Evolutionary conservation across 2,113 vertebrate genomes (phyloP).

Genomic region (Oreotragus oreotragus): DNA sequence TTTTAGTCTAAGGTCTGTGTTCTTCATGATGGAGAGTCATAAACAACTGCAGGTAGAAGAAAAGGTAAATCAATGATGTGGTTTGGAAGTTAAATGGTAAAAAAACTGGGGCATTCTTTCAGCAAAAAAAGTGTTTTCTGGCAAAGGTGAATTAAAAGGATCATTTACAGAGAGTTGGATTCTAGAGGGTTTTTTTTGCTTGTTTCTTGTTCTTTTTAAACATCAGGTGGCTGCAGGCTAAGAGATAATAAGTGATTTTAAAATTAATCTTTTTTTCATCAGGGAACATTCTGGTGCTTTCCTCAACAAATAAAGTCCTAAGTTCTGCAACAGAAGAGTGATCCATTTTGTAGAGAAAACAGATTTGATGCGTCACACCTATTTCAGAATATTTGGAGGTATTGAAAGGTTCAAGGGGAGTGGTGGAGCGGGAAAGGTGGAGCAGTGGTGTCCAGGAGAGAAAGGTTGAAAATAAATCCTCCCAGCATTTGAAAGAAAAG

Average conservation of each 20-base stretch:
- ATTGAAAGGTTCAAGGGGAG: not conserved
- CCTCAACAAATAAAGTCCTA: not conserved
- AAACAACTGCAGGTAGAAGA: not conserved
- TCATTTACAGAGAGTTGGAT: not conserved
- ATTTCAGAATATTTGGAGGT: not conserved
- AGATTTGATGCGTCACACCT: not conserved
- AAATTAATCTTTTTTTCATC: not conserved
- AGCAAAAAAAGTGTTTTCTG: not conserved
- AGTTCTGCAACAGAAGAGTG: not conserved
- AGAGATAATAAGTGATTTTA: constrained; percentile 3
- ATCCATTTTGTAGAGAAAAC: not conserved
- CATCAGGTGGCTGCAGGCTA: not conserved
- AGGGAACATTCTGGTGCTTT: not conserved
- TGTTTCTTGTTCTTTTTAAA: not conserved
- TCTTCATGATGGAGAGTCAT: not conserved
- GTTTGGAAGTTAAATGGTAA: not conserved
- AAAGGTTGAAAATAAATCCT: constrained; percentile 4
- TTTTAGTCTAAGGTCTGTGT: not conserved
- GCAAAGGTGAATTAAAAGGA: not conserved
- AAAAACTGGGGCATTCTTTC: not conserved
- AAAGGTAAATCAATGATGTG: not conserved
- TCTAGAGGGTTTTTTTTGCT: not conserved
- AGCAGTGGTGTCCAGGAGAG: not conserved
- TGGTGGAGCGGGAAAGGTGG: not conserved
- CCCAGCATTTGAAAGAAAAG: not conserved